Conservation (phyloP, 1,140 invertebrate species). For the Philotrypesis tridentata region DNA sequence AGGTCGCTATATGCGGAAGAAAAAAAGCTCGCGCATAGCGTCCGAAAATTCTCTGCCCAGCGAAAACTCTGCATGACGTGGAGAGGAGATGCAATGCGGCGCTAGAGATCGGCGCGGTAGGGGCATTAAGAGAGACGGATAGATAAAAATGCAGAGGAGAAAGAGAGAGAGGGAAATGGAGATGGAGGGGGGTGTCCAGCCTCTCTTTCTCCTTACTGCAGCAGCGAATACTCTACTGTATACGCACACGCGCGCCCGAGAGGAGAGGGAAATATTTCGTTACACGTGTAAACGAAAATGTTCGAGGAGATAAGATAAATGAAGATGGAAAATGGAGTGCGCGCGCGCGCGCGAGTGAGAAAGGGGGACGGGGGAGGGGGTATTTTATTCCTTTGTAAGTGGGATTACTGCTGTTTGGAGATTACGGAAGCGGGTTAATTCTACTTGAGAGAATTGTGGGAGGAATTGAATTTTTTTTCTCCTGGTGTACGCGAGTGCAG, state of each 20-base stretch:
- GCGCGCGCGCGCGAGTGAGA: too few relatives aligned
- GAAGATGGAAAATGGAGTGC: conserved; percentile 21
- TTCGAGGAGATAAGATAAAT: not conserved
- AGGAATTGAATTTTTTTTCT: not conserved
- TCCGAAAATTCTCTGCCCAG: conserved; percentile 24
- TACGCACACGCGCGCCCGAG: not conserved
- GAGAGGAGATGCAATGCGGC: conserved; percentile 38
- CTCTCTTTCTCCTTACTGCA: not conserved
- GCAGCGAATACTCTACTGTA: not conserved
- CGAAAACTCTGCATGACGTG: not conserved
- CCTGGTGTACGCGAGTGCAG: not conserved
- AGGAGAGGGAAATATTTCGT: not conserved
- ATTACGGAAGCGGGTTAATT: not conserved
- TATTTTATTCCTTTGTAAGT: not conserved
- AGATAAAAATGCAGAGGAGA: conserved; percentile 28
- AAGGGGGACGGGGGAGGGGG: too few relatives aligned
- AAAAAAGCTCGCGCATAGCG: not conserved
- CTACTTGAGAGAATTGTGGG: not conserved
- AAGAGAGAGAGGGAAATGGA: conserved; percentile 13
- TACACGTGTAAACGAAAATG: conserved; percentile 9
- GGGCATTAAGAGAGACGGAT: conserved; percentile 38
- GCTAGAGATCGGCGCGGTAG: conserved; percentile 11
- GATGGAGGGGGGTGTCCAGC: conserved; percentile 27
- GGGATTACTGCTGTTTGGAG: not conserved
- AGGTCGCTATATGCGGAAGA: not conserved